These are phyloP conservation scores for Heliconius himera DNA, from an alignment of 1,140 invertebrate genomes.

Conservation along the genomic window DNA sequence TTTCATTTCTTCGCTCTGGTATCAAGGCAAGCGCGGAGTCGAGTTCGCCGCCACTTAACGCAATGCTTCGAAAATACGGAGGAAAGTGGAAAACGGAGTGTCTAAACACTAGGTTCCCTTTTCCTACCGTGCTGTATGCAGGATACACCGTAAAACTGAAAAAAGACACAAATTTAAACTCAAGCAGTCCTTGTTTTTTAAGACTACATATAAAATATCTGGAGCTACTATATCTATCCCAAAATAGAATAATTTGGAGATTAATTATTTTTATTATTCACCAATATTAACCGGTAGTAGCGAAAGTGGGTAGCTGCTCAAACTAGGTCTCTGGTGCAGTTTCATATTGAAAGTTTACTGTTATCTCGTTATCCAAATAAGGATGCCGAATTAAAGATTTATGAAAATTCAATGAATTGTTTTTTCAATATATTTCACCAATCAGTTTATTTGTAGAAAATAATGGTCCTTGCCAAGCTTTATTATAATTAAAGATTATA, in stretches of 20 bases:
- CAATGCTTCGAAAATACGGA: too few species aligned
- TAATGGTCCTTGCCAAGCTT: too few species aligned
- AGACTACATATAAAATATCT: too few species aligned
- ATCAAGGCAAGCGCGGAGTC: neutral
- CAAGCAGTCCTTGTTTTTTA: too few species aligned
- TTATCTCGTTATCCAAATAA: conserved; percentile 5
- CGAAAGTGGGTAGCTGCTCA: neutral
- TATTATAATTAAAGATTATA: too few species aligned
- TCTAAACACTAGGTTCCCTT: too few species aligned
- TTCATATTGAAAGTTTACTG: conserved; percentile 13
- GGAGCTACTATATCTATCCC: too few species aligned
- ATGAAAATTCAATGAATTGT: neutral
- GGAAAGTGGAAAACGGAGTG: too few species aligned
- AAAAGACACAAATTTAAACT: neutral
- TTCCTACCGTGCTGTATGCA: too few species aligned
- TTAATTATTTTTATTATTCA: neutral
- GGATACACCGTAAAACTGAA: neutral
- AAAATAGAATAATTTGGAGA: neutral
- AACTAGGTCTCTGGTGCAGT: conserved; percentile 13
- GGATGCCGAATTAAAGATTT: neutral
- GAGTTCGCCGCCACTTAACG: too few species aligned
- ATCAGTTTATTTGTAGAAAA: too few species aligned
- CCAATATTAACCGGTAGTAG: neutral
- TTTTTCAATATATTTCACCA: too few species aligned
- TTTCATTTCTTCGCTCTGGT: neutral